A percentile compares a stretch with the other conserved stretches of the same genome.
phyloP scores from a whole-genome alignment of 2,888 invertebrate species.

The Phasia obesa region DNA sequence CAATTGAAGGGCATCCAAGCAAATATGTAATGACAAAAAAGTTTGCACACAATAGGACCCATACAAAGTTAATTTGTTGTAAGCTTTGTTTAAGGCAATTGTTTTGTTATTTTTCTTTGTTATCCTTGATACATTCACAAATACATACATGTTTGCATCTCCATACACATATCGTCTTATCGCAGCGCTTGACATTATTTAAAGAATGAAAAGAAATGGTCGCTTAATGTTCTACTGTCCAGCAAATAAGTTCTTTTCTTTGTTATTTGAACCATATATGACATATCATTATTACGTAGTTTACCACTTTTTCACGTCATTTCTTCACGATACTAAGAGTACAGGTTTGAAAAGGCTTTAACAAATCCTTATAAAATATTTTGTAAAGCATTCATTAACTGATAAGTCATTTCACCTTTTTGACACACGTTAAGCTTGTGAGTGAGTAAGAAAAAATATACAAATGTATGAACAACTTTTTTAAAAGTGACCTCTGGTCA shows the following conservation, averaged over 20 bases:
- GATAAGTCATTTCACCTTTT: constrained; percentile 3
- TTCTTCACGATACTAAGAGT: not conserved
- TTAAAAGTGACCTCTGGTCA: constrained; percentile 59
- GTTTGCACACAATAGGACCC: constrained; percentile 41
- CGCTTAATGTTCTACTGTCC: not conserved
- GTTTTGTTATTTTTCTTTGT: not conserved
- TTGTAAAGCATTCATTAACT: not conserved
- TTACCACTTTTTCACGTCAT: constrained; percentile 52
- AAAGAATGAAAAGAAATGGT: not conserved
- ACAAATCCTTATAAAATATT: too few relatives aligned
- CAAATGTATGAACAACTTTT: not conserved
- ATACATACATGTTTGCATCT: not conserved
- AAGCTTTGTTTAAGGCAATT: constrained; percentile 25
- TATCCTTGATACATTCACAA: not conserved
- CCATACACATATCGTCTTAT: not conserved
- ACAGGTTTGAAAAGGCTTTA: too few relatives aligned
- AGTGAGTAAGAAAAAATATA: not conserved
- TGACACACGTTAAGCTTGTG: constrained; percentile 50
- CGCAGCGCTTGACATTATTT: not conserved
- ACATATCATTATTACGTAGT: constrained; percentile 68
- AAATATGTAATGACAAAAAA: constrained; percentile 74
- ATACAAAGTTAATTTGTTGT: constrained; percentile 9
- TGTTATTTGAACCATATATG: constrained; percentile 20
- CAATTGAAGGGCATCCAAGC: constrained; percentile 78
- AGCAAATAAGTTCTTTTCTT: not conserved